Conservation (phyloP, 2,797 vertebrate species). For the Megaceryle alcyon region DNA sequence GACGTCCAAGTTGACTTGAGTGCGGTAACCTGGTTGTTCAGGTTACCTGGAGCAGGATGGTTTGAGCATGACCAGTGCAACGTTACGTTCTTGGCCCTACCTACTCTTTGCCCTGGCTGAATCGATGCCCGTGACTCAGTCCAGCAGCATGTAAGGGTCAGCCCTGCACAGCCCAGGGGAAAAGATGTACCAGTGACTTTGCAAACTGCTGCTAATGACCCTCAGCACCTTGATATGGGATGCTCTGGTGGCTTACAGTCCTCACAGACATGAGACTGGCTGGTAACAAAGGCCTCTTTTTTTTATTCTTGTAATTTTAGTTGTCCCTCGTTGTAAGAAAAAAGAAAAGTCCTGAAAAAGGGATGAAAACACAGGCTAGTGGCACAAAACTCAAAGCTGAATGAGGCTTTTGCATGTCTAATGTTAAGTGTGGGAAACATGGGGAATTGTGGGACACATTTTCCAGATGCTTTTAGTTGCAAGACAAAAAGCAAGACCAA, state of each 20-base stretch:
- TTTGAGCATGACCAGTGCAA: neutral
- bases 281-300: neutral
- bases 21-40: neutral
- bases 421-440: neutral
- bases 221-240: accelerated
- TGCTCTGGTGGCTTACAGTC: neutral
- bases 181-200: neutral
- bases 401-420: neutral
- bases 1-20: accelerated
- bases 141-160: neutral
- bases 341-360: neutral
- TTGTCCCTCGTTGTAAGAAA: neutral
- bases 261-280: neutral
- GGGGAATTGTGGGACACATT: accelerated
- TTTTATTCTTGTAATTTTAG: neutral
- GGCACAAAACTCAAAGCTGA: neutral
- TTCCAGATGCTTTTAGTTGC: neutral
- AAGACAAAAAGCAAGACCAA: neutral
- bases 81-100: neutral
- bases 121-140: neutral
- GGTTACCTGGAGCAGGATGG: neutral
- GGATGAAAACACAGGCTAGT: neutral
- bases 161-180: neutral
- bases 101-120: neutral
- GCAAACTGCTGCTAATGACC: accelerated